phyloP scores from a whole-genome alignment of 1,140 invertebrate genomes.

The Anoplolepis gracilipes region DNA sequence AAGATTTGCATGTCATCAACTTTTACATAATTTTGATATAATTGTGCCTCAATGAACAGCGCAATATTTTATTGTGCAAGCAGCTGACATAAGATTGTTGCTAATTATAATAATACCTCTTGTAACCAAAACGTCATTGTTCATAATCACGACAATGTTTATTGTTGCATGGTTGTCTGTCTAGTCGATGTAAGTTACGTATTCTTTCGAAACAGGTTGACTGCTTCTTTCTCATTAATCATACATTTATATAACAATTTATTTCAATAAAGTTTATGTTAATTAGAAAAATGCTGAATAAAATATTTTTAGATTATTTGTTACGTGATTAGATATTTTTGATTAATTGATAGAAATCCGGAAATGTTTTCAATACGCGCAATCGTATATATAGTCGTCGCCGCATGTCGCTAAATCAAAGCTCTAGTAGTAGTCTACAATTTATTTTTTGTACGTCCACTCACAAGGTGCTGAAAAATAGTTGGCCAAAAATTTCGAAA shows the following conservation, averaged over 20 bases:
- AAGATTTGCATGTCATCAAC: neutral
- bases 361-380: no score
- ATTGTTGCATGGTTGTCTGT: no score
- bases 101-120: neutral
- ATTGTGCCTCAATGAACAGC: neutral
- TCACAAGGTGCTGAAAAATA: neutral
- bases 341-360: constrained; percentile 24
- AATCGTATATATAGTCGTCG: no score
- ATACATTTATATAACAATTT: neutral
- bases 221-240: neutral
- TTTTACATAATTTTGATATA: neutral
- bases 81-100: neutral
- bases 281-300: neutral
- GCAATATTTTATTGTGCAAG: neutral
- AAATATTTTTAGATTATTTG: neutral
- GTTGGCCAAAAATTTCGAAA: no score
- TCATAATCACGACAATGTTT: no score
- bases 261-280: neutral
- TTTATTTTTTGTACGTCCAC: no score
- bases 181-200: neutral
- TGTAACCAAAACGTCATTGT: neutral
- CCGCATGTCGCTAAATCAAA: no score
- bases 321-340: no score
- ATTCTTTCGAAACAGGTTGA: neutral
- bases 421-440: neutral